Evolutionary conservation across 2,797 vertebrate species (phyloP), one percentile per base, ranked within the genome.

Genomic region (Pangasius djambal): DNA sequence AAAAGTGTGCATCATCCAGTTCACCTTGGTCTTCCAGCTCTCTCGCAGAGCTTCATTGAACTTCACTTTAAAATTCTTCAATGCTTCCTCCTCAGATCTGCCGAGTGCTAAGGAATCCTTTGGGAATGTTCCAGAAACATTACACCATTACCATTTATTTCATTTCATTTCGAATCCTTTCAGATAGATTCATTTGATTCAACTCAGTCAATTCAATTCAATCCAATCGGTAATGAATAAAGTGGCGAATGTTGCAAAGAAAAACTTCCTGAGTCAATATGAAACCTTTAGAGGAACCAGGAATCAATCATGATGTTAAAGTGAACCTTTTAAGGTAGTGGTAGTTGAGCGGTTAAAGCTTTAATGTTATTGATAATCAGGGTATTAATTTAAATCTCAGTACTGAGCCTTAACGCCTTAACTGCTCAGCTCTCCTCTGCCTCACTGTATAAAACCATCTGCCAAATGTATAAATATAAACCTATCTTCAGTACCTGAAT

Each of bases 21-120:
- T 99, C 92, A 99, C 97, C 95, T 99, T 99, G 93, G 98, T 99
- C 94, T 99, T 99, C 99, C 99, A 99, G 95, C 99, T 99, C 92
- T 99, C 99, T 75, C 98, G 93, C 48, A 99, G 95, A 89, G 99
- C 99, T 94, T 99, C 99, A 0, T 99, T 99, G 88, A 99, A 99
- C 94, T 99, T 99, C 3, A 99, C 96, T 87, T 98, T 97, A 94
- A 99, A 99, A 92, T 98, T 98, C 94, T 99, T 99, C 90, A 99
- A 94, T 0, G 99, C 99, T 85, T 99, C 99, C 3, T 99, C 98
- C 9, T 99, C 99, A 0, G 97, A 96, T 92, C 98, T 99, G 8
- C 98, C 98, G 90, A 99, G 93, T 40, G 98, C 98, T 87, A 99
- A 94, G 10, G 98, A 99, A 92, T 99, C 99, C 99, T 99, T 93